Evolutionary conservation across 2,888 invertebrate species (phyloP).

Genomic region (Cheilosia variabilis): DNA sequence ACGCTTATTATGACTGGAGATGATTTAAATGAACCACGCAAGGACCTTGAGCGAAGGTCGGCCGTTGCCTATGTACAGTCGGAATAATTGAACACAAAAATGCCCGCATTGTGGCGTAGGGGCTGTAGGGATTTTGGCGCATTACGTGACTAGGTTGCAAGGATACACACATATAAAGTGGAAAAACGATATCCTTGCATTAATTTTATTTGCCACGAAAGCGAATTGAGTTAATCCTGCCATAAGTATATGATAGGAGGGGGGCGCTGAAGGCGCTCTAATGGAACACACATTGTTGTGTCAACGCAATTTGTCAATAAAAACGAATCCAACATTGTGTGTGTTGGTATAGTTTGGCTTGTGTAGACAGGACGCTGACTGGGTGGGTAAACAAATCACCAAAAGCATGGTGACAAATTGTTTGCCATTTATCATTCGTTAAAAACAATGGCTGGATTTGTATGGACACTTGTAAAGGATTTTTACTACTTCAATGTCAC

Average conservation of each 20-base stretch:
- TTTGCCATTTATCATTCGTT: conserved; percentile 4
- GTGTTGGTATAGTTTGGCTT: conserved; percentile 24
- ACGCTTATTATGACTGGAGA: conserved; percentile 48
- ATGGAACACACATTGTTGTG: conserved; percentile 54
- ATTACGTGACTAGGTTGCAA: conserved; percentile 63
- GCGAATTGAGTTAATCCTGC: conserved; percentile 32
- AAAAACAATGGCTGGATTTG: background rate
- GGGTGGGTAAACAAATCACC: conserved; percentile 21
- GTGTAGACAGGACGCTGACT: background rate
- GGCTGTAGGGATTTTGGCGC: conserved; percentile 42
- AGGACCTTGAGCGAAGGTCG: conserved; percentile 21
- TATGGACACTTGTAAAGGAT: background rate
- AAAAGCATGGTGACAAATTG: conserved; percentile 11
- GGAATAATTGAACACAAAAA: conserved; percentile 40
- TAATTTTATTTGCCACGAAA: conserved; percentile 42
- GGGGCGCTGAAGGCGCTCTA: conserved; percentile 6
- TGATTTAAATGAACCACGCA: conserved; percentile 59
- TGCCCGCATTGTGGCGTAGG: conserved; percentile 21
- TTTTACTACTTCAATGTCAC: background rate
- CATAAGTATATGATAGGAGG: background rate
- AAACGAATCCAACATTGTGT: conserved; percentile 12
- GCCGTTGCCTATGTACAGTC: background rate
- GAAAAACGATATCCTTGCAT: conserved; percentile 31
- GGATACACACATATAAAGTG: conserved; percentile 3
- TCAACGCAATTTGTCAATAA: conserved; percentile 53